Conservation (phyloP, 2,888 invertebrate species). For the Plusia festucae region DNA sequence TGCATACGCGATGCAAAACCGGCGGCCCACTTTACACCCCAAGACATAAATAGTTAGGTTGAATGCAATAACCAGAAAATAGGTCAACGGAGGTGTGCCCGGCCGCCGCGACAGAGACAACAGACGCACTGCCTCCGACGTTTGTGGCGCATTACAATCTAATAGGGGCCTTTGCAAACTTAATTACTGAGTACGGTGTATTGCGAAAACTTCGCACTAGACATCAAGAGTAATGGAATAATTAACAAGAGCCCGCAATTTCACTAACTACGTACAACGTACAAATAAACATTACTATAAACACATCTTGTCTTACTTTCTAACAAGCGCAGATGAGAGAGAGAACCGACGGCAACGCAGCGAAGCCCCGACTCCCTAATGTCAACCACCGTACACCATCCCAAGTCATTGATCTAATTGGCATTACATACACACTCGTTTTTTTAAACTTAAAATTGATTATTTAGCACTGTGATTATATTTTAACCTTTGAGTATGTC, state of each 20-base stretch:
- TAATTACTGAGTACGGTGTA: constrained; percentile 60
- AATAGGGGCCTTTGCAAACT: constrained; percentile 74
- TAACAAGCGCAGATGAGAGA: constrained; percentile 73
- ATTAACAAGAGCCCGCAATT: constrained; percentile 58
- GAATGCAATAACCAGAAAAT: constrained; percentile 88
- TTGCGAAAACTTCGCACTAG: constrained; percentile 52
- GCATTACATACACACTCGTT: constrained; percentile 64
- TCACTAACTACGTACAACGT: constrained; percentile 46
- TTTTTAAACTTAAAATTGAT: constrained; percentile 43
- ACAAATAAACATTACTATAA: constrained; percentile 70
- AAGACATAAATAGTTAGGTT: constrained; percentile 85
- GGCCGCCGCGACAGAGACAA: constrained; percentile 80
- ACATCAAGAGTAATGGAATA: constrained; percentile 52
- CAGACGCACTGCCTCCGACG: constrained; percentile 75
- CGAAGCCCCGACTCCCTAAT: constrained; percentile 74
- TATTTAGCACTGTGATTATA: constrained; percentile 26
- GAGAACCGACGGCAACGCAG: constrained; percentile 74
- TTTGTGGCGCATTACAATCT: constrained; percentile 73
- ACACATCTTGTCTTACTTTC: constrained; percentile 75
- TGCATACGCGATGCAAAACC: constrained; percentile 77
- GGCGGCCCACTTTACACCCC: constrained; percentile 82
- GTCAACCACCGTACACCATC: constrained; percentile 75
- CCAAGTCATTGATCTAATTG: constrained; percentile 82
- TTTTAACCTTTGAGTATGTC: constrained; percentile 22
- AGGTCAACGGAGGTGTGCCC: constrained; percentile 89